phyloP scores from a whole-genome alignment of 2,888 invertebrate genomes.

The Brenthis hecate region DNA sequence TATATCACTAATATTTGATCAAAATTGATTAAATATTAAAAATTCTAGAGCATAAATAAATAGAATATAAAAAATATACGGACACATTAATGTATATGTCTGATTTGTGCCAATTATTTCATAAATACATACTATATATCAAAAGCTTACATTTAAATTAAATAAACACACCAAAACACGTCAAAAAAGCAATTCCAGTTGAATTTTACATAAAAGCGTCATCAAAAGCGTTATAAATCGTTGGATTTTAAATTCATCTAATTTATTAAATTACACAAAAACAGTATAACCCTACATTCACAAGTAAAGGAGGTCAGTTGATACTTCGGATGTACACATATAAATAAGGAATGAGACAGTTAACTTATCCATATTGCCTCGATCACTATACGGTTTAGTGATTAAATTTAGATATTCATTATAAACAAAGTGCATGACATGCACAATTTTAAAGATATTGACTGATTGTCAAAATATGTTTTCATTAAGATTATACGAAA shows the following conservation, averaged over 20 bases:
- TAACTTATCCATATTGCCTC: slow-evolving; percentile 10
- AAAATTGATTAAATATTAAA: too few relatives aligned
- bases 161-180: background rate
- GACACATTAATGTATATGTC: background rate
- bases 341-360: slow-evolving; percentile 48
- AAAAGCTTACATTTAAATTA: slow-evolving; percentile 9
- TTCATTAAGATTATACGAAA: background rate
- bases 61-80: background rate
- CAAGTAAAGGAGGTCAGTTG: background rate
- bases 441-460: too few relatives aligned
- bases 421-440: too few relatives aligned
- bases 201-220: background rate
- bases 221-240: slow-evolving; percentile 21
- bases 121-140: background rate
- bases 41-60: background rate
- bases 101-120: slow-evolving; percentile 10
- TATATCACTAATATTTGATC: too few relatives aligned
- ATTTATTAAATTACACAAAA: slow-evolving; percentile 11
- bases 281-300: background rate
- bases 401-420: too few relatives aligned
- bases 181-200: background rate
- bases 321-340: slow-evolving; percentile 32
- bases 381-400: slow-evolving; percentile 2
- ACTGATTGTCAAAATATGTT: too few relatives aligned
- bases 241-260: slow-evolving; percentile 7